phyloP scores from a whole-genome alignment of 2,888 invertebrate genomes.

The Phyllotreta cruciferae region DNA sequence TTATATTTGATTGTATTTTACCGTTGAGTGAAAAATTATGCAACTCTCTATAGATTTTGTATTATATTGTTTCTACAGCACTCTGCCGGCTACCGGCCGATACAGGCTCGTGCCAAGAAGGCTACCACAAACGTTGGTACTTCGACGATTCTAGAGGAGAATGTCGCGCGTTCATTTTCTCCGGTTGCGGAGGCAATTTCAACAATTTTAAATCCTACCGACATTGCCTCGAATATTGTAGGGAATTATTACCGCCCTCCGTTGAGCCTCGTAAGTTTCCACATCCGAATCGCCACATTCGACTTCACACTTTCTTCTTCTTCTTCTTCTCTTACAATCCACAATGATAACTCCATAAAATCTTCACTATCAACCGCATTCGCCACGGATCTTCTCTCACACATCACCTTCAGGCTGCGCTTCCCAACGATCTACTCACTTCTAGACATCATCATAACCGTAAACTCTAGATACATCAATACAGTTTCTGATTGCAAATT shows the following conservation, averaged over 20 bases:
- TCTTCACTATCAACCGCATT: not conserved
- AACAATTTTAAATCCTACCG: conserved; percentile 83
- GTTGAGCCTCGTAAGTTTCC: conserved; percentile 51
- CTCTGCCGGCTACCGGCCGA: conserved; percentile 72
- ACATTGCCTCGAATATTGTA: conserved; percentile 72
- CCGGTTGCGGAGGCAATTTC: conserved; percentile 86
- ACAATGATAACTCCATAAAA: not conserved
- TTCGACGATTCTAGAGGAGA: conserved; percentile 72
- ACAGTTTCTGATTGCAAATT: not conserved
- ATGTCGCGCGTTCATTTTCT: conserved; percentile 82
- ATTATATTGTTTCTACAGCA: conserved; percentile 56
- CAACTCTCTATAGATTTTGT: no score
- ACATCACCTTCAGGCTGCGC: no score
- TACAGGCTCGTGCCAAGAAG: conserved; percentile 67
- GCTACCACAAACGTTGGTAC: conserved; percentile 71
- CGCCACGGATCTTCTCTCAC: no score
- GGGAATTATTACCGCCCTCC: conserved; percentile 50
- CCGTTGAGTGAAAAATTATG: no score
- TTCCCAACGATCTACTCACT: no score
- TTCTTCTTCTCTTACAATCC: not conserved
- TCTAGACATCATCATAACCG: not conserved
- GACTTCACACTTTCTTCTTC: no score
- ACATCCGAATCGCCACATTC: not conserved
- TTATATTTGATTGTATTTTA: conserved; percentile 7
- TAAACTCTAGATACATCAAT: not conserved